Base-by-base conservation (phyloP, 2,797 vertebrate genomes). In the Xenops minutus region DNA sequence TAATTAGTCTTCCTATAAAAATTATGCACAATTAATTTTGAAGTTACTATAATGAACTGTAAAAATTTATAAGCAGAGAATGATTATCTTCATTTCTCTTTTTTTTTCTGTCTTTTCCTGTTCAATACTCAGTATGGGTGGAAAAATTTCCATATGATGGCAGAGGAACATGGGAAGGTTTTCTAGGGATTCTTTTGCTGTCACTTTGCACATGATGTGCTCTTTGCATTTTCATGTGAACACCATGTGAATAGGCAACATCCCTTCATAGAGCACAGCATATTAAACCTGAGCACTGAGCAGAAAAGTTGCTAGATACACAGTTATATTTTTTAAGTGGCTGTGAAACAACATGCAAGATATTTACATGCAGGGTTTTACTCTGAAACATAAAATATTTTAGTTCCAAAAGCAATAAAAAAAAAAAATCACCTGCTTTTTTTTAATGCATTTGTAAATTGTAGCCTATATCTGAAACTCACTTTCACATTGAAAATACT, bases 1-100 rank as follows among this genome's bases (percentile, higher is more conserved):
- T 58, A 96, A 97, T 96, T 97, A 97, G 95, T 96, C 85, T 64
- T 96, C 94, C 95, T 95, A 30, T 58, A 92, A 89, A 80, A 97
- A 62, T 54, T 43, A 69, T 0, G 55, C 64, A 90, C 51, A 94
- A 82, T 66, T 88, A 36, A 32, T 73, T 94, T 72, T 91, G 88
- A 95, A 90, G 83, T 77, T 92, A 39, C 51, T 77, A 67, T 17
- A 91, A 91, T 26, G 44, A 95, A 48, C 29, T 89, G 27, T 30
- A 54, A 92, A 92, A 52, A 73, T 15, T 13, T 59, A 9, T 79
- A 87, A 88, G 86, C 64, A 77, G 89, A 64, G 36, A 79, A 11
- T 16, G 73, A 87, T 94, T 79, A 63, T 91, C 55, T 59, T 81
- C 3, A 75, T 77, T 92, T 83, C 18, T 80, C 23, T 52, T 27